These are phyloP conservation scores for Adelosebastes latens DNA, from an alignment of 2,797 vertebrate species.

Conservation along the genomic window DNA sequence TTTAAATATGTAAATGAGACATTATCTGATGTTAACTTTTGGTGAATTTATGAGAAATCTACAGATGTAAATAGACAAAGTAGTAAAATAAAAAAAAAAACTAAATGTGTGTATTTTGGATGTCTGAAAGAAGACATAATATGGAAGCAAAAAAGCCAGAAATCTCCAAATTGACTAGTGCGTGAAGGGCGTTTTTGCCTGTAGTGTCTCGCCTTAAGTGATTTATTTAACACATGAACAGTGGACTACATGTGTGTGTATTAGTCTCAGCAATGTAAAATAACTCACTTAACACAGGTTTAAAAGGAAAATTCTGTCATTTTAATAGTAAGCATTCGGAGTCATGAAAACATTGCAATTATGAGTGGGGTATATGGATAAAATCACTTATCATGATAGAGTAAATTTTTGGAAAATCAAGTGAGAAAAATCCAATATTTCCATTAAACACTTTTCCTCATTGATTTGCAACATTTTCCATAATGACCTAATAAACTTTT, in stretches of 20 bases:
- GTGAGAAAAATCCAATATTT: no score
- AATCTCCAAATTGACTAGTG: not conserved
- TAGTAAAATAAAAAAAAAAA: not conserved
- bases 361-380: not conserved
- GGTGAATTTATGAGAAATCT: not conserved
- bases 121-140: not conserved
- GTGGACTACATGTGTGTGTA: not conserved
- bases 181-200: not conserved
- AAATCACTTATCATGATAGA: not conserved
- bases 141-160: fast-evolving
- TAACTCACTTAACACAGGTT: not conserved
- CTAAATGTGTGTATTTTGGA: not conserved
- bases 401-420: not conserved
- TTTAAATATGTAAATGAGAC: not conserved
- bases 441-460: no score
- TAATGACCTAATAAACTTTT: not conserved
- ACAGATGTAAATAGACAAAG: not conserved
- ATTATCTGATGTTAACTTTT: not conserved
- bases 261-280: not conserved
- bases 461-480: fast-evolving
- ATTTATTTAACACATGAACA: not conserved
- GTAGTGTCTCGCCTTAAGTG: not conserved
- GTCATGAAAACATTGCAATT: not conserved
- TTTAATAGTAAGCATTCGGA: not conserved
- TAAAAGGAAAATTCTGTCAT: not conserved